Evolutionary conservation across 2,888 invertebrate genomes (phyloP), one percentile per base, ranked within the genome.

Genomic region (Stenichneumon culpator): DNA sequence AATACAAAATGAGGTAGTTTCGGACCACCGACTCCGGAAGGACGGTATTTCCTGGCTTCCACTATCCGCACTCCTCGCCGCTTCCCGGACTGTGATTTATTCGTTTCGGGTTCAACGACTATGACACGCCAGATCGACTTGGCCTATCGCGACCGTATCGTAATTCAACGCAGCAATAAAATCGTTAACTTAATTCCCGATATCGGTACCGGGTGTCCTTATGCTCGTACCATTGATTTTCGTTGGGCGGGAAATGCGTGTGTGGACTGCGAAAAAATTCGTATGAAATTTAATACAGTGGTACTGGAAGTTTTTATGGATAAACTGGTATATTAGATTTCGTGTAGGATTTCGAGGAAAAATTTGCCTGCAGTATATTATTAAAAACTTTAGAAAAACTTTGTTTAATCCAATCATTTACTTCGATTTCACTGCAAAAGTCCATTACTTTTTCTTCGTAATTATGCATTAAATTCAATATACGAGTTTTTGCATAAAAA

Each of bases 1-100:
- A 73, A 80, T 80, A 65, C 50, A 75, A 77, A 85, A 85, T 75
- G 57, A 32, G 67, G 57, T 11, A 32, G 67, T 50, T 16, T 28
- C 78, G 77, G 52, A 65, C 67, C 50, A 44, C 25, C 54, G 47
- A 39, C 47, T 57, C 52, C 54, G 47, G 52, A 25, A 63, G 70
- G 25, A n/a, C n/a, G 22, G 22, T 54, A 36, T 68, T 73, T 77
- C 77, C 77, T 36, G 25, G 67, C 77, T 25, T 22, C 32, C 47
- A 22, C 22, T 6, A 9, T 32, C 50, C 50, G 50, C 39, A 2
- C 9, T 39, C 75, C 65, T 67, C 36, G 16, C 36, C 39, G 47
- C 52, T 67, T 54, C 52, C 77, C 16, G 19, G 36, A 50, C 52
- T 25, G n/a, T 77, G 77, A 77, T 77, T 77, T 67, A 77, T 54